These are phyloP conservation scores for Ginglymostoma cirratum DNA, from an alignment of 2,113 vertebrate species.

Conservation along the genomic window DNA sequence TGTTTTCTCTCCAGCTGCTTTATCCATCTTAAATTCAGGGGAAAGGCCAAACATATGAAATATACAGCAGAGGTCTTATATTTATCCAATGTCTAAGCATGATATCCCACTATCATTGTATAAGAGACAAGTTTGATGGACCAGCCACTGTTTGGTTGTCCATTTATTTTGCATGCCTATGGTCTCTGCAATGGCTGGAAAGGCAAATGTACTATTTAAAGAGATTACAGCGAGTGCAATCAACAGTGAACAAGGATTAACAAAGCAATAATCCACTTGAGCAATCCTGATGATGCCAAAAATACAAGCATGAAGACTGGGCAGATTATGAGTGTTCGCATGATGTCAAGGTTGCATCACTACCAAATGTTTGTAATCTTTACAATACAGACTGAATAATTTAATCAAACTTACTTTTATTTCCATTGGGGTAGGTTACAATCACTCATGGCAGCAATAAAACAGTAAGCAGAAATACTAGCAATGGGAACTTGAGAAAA, in stretches of 20 bases:
- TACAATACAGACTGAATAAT: neutral
- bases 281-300: neutral
- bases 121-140: neutral
- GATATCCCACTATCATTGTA: neutral
- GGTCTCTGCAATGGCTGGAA: neutral
- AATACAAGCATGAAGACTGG: neutral
- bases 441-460: neutral
- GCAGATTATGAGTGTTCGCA: neutral
- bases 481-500: too few species aligned
- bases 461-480: neutral
- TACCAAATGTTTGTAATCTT: constrained; percentile 4
- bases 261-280: neutral
- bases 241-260: neutral
- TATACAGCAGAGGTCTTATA: neutral
- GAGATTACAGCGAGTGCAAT: neutral
- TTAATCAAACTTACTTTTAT: neutral
- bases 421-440: neutral
- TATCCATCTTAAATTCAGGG: neutral
- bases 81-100: neutral
- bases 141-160: neutral
- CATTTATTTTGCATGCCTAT: neutral
- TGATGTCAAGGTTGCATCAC: neutral
- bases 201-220: neutral
- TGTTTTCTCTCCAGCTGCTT: neutral
- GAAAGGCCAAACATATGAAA: neutral